phyloP scores from a whole-genome alignment of 2,888 invertebrate species.

The Paralinhomoeus sp. region DNA sequence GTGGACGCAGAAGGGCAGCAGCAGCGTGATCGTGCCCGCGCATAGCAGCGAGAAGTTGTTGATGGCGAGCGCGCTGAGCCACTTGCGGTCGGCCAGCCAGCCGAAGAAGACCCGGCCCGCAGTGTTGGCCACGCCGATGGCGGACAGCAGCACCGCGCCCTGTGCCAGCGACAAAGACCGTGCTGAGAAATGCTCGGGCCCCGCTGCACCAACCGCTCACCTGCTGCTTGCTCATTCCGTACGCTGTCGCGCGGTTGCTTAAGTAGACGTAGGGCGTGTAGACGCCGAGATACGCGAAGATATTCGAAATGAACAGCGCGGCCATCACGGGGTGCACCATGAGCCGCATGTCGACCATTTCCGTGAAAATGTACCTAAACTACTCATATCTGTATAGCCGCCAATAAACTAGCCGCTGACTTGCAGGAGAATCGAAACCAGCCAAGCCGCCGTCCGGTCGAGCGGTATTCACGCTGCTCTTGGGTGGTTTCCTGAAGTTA shows the following conservation, averaged over 20 bases:
- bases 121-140: constrained; percentile 58
- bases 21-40: constrained; percentile 60
- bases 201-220: no score
- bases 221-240: constrained; percentile 14
- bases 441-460: no score
- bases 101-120: constrained; percentile 58
- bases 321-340: no score
- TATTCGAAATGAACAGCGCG: background rate
- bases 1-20: constrained; percentile 45
- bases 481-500: no score
- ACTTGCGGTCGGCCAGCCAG: constrained; percentile 32
- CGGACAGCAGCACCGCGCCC: constrained; percentile 28
- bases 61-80: constrained; percentile 50
- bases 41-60: constrained; percentile 57
- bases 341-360: no score
- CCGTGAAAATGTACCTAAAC: no score
- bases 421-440: no score
- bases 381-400: no score
- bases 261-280: background rate
- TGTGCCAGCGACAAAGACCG: no score
- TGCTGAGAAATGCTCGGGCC: no score
- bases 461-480: no score
- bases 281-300: background rate
- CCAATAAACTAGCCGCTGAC: no score
- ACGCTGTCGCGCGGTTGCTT: background rate